A percentile compares a stretch with the other conserved stretches of the same genome.
Conservation (phyloP, 1,140 invertebrate species). For the Triops cancriformis region DNA sequence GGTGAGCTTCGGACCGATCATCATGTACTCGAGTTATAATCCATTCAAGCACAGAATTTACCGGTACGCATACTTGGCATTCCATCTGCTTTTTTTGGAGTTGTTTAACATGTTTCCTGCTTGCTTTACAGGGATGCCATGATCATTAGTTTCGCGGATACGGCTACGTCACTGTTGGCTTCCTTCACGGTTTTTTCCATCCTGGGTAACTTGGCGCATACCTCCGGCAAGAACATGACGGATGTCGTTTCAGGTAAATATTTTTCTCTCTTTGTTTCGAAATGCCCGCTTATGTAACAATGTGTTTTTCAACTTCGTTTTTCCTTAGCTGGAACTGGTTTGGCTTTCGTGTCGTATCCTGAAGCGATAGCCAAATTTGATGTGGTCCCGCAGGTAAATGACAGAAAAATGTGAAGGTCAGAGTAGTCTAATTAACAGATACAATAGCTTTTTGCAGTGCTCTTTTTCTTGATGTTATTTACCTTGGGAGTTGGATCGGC, state of each 20-base stretch:
- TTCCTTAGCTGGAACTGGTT: constrained; percentile 34
- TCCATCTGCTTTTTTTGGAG: background rate
- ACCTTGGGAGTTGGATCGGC: constrained; percentile 37
- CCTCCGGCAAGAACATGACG: constrained; percentile 34
- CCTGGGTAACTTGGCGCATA: constrained; percentile 40
- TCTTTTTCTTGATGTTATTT: constrained; percentile 45
- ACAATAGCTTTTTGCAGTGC: constrained; percentile 42
- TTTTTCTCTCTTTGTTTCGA: background rate
- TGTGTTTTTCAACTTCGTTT: too few species aligned
- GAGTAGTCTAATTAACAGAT: background rate
- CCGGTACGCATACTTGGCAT: constrained; percentile 36
- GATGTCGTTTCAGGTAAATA: constrained; percentile 33
- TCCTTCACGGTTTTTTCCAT: constrained; percentile 48
- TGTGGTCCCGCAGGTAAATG: constrained; percentile 37
- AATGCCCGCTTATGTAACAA: background rate
- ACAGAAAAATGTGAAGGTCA: background rate
- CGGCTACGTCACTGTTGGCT: constrained; percentile 46
- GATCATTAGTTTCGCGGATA: constrained; percentile 45
- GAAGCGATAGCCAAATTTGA: constrained; percentile 45
- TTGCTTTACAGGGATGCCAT: constrained; percentile 41
- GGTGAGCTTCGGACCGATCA: constrained; percentile 45
- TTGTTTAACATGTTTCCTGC: constrained; percentile 23
- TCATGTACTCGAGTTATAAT: constrained; percentile 48
- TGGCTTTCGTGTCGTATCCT: constrained; percentile 46
- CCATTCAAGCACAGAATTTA: constrained; percentile 44